Evolutionary conservation across 1,140 invertebrate genomes (phyloP), one percentile per base, ranked within the genome.

Genomic region (Rhyzopertha dominica): DNA sequence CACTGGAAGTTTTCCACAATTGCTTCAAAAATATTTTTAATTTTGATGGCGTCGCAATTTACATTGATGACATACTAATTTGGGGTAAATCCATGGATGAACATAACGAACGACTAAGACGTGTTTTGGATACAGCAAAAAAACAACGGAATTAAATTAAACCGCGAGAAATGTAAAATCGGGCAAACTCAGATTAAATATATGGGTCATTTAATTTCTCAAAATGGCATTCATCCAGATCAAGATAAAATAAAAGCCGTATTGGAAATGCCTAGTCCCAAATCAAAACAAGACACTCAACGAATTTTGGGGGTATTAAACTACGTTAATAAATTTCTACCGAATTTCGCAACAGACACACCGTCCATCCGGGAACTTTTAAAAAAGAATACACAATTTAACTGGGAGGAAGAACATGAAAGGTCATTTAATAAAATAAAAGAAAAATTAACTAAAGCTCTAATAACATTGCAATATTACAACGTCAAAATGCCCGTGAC

Each of bases 1-100:
- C 67, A 5, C 58, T 63, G n/a, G 69, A 72, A 54, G 55, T 68
- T 14, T 73, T 71, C 51, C 63, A 68, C 17, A 29, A 46, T 35
- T 38, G 29, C 18, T 63, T 65, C 37, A 48, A 44, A 24, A 42
- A 67, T 39, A 57, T 67, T 7, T 66, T 69, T n/a, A n/a, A 46
- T 30, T 39, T 67, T n/a, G 18, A 56, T 34, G 61, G 61, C 24
- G 51, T 65, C n/a, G 49, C 57, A 36, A 29, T 63, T 1, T 59
- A 61, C 29, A 49, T 62, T 23, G 68, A 72, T 51, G 68, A 71
- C 56, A 48, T 71, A 5, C 19, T 69, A 14, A 41, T 70, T 14
- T 60, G 36, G 19, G 64, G 58, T 1, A 51, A 36, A 19, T 49
- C 19, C 17, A 24, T 43, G 45, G 13, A 43, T 44, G 41, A 57